These are phyloP conservation scores for Drosophila glabriapex DNA, from an alignment of 2,888 invertebrate genomes.

Conservation along the genomic window DNA sequence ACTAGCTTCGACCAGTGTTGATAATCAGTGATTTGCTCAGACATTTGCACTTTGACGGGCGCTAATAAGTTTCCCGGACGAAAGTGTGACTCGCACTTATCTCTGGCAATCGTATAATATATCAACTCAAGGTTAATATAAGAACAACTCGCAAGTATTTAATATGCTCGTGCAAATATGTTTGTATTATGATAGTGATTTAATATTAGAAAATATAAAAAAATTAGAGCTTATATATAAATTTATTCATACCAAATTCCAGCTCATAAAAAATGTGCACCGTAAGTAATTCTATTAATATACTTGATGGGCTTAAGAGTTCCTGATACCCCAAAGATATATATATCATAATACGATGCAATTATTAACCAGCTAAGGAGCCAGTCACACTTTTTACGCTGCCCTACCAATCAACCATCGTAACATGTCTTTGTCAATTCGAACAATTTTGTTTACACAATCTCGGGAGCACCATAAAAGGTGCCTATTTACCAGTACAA, in stretches of 20 bases:
- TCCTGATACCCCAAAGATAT: neutral
- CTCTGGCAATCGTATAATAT: neutral
- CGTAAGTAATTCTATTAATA: neutral
- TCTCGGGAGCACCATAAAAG: conserved; percentile 48
- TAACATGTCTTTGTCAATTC: conserved; percentile 15
- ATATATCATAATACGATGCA: neutral
- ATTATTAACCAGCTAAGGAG: neutral
- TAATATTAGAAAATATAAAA: neutral
- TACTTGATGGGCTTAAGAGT: neutral
- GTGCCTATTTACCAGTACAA: conserved; percentile 51
- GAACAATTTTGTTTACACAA: conserved; percentile 67
- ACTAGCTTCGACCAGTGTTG: neutral
- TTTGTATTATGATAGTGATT: neutral
- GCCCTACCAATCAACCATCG: conserved; percentile 8
- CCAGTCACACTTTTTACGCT: neutral
- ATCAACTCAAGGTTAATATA: neutral
- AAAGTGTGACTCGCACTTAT: neutral
- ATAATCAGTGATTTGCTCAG: neutral
- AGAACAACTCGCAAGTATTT: neutral
- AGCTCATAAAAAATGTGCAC: neutral
- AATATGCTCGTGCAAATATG: neutral
- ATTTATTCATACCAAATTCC: neutral
- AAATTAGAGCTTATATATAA: neutral
- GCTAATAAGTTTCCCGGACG: neutral
- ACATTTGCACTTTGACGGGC: neutral